Evolutionary conservation across 2,888 invertebrate genomes (phyloP), one percentile per base, ranked within the genome.

Genomic region (Dysmachus trigonus): DNA sequence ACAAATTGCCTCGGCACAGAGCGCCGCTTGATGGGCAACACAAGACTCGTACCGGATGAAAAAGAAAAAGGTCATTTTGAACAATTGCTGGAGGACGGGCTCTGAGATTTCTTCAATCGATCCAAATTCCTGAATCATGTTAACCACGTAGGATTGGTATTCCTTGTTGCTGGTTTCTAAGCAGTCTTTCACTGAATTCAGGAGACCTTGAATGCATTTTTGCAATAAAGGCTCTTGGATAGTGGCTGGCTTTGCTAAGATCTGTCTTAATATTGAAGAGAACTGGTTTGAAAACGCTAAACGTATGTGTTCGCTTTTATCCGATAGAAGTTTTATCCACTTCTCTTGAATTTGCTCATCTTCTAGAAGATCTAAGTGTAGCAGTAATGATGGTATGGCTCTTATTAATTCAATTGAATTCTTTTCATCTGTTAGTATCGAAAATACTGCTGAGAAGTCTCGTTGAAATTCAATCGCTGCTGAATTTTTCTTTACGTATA

Each of bases 1-100:
- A 22, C 92, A 92, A 88, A 92, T 90, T 87, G 91, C 90, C 1
- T 89, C 90, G 0, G 90, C 90, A 41, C 90, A 89, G 13, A 91
- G 88, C 0, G 90, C 89, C 0, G 92, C 91, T 86, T 92, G 91
- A 71, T 91, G 90, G 1, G 89, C 89, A 1, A 92, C 90, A 30
- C 89, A 87, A 0, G 92, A 91, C 3, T 90, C 90, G 0, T 90
- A 89, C 86, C 91, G 90, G 7, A 92, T 88, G 79, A 91, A 87
- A 85, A 90, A 91, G 86, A 90, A 90, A 86, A 92, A 90, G 0
- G 89, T 91, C 90, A 91, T 90, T 86, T 91, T 91, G 77, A 91
- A 92, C 87, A 91, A 91, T 72, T 90, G 90, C 13, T 91, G 90
- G 0, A 92, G 62, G 10, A 72, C 85, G 15, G 77, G 74, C 76